A percentile compares a stretch with the other conserved stretches of the same genome.
Conservation (phyloP, 1,140 invertebrate species). For the Ceratosolen solmsi region DNA sequence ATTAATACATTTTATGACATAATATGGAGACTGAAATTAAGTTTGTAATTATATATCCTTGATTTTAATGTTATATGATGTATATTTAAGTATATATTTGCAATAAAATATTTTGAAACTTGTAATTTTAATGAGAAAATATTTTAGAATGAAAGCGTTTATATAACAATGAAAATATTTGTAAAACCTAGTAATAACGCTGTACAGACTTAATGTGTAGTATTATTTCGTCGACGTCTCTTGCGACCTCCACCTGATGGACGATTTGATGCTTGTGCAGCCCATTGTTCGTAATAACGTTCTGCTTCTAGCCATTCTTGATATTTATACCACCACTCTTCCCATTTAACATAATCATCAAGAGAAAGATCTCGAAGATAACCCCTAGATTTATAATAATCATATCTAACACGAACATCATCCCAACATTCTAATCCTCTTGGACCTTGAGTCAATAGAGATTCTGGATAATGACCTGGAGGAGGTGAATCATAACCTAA, state of each 20-base stretch:
- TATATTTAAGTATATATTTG: neutral
- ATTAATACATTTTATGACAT: neutral
- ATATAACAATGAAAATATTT: constrained; percentile 39
- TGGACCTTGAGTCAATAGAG: constrained; percentile 80
- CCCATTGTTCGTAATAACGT: constrained; percentile 85
- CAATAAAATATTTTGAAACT: neutral
- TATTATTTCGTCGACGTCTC: constrained; percentile 68
- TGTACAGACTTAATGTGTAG: constrained; percentile 59
- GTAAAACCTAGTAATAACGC: constrained; percentile 2
- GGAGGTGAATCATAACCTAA: constrained; percentile 78
- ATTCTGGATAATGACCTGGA: constrained; percentile 84
- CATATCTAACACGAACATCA: constrained; percentile 86
- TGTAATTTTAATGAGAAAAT: neutral
- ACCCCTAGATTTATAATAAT: constrained; percentile 89
- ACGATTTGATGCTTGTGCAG: constrained; percentile 70
- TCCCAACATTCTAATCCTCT: constrained; percentile 86
- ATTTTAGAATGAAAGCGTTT: constrained; percentile 18
- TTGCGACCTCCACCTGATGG: constrained; percentile 60
- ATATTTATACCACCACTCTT: constrained; percentile 95
- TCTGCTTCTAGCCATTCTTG: constrained; percentile 91
- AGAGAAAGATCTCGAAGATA: constrained; percentile 84
- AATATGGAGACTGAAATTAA: neutral
- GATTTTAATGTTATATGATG: neutral
- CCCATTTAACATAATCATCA: constrained; percentile 92
- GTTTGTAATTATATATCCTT: neutral